phyloP scores from a whole-genome alignment of 2,113 vertebrate species.

The Coturnix japonica region DNA sequence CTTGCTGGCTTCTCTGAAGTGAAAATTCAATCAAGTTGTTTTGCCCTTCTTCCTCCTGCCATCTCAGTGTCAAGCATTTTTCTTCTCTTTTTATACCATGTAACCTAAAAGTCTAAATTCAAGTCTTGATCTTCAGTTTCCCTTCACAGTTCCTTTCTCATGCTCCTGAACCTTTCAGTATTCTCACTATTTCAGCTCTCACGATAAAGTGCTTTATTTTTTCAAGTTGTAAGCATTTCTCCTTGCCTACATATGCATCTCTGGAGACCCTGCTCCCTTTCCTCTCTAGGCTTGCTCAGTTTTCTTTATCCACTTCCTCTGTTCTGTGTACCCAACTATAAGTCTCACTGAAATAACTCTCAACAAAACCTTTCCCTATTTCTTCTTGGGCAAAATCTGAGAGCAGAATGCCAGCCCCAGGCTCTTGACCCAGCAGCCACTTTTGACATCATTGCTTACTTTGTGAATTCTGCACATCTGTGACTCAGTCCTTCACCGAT shows the following conservation, averaged over 20 bases:
- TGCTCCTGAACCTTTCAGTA: background rate
- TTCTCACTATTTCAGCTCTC: background rate
- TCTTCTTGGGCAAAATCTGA: background rate
- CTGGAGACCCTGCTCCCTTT: background rate
- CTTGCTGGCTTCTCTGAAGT: background rate
- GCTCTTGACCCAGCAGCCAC: background rate
- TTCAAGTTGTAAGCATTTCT: background rate
- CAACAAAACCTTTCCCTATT: background rate
- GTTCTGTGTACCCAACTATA: background rate
- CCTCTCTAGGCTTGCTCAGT: background rate
- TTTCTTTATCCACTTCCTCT: background rate
- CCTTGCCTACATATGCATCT: background rate
- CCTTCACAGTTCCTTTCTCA: background rate
- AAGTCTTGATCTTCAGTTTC: background rate
- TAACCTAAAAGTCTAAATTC: slow-evolving; percentile 7
- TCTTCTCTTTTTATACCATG: background rate
- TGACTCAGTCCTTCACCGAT: background rate
- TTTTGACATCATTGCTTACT: background rate
- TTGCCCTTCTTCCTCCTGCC: background rate
- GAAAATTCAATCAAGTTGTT: background rate
- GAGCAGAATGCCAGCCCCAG: background rate
- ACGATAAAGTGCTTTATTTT: background rate
- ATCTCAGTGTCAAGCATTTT: background rate
- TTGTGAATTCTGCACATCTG: background rate
- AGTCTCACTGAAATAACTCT: background rate